phyloP scores from a whole-genome alignment of 2,797 vertebrate genomes.

The Pipistrellus nathusii region DNA sequence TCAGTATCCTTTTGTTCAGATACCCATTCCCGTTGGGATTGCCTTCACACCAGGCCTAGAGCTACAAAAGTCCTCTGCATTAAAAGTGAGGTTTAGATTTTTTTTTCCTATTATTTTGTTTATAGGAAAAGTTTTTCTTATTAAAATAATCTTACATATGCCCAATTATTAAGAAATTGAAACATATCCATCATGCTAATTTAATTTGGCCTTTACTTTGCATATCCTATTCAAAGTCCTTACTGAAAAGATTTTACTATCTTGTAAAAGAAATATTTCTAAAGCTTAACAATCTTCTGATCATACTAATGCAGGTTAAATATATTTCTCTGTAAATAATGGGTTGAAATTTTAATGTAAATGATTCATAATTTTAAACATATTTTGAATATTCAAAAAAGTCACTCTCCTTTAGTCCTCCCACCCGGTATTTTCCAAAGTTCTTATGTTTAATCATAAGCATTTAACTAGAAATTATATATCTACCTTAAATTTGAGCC shows the following conservation, averaged over 20 bases:
- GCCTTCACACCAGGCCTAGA: background rate
- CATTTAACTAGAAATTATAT: slow-evolving; percentile 1
- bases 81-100: background rate
- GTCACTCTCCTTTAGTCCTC: background rate
- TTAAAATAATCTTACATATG: background rate
- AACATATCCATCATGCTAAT: background rate
- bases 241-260: slow-evolving; percentile 15
- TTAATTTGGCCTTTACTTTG: slow-evolving; percentile 33
- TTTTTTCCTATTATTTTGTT: background rate
- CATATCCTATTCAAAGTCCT: slow-evolving; percentile 14
- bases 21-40: background rate
- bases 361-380: slow-evolving; percentile 47
- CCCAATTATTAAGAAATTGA: background rate
- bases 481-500: background rate
- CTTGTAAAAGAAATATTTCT: slow-evolving; percentile 33
- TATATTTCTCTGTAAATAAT: slow-evolving; percentile 23
- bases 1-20: background rate
- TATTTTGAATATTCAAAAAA: slow-evolving; percentile 51
- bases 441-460: slow-evolving; percentile 12
- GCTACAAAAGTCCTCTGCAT: background rate
- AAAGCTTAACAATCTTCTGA: slow-evolving; percentile 14
- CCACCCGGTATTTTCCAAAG: background rate
- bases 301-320: slow-evolving; percentile 1
- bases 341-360: background rate
- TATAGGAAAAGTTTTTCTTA: background rate